A percentile compares a stretch with the other conserved stretches of the same genome.
Conservation (phyloP, 2,797 vertebrate genomes). For the Liparis tanakae region DNA sequence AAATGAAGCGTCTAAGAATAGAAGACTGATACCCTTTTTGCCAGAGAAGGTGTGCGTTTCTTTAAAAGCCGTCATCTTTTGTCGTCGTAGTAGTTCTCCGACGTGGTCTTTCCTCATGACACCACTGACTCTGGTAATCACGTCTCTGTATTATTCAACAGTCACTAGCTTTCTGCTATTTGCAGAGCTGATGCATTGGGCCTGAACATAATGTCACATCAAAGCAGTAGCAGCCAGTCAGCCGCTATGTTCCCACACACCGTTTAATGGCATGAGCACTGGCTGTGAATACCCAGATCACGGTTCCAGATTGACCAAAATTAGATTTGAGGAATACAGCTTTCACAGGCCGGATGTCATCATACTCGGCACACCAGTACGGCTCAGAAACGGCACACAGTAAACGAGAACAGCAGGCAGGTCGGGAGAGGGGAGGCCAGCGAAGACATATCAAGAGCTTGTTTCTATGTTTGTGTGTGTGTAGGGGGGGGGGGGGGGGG, state of each 20-base stretch:
- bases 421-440: neutral
- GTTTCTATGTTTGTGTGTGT: neutral
- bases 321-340: neutral
- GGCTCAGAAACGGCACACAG: no score
- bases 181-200: slow-evolving; percentile 16
- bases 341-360: neutral
- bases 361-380: neutral
- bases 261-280: neutral
- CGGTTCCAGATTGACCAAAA: no score
- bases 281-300: neutral
- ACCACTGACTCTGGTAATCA: slow-evolving; percentile 14
- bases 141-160: neutral
- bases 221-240: slow-evolving; percentile 1
- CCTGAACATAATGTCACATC: slow-evolving; percentile 7
- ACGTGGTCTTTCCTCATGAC: neutral
- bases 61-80: slow-evolving; percentile 5
- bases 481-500: neutral
- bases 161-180: slow-evolving; percentile 13
- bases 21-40: slow-evolving; percentile 3
- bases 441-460: neutral
- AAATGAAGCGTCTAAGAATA: slow-evolving; percentile 47
- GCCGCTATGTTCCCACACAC: slow-evolving; percentile 3
- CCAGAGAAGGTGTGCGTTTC: neutral
- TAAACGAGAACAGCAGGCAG: neutral
- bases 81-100: neutral